Evolutionary conservation across 2,113 vertebrate genomes (phyloP), one percentile per base, ranked within the genome.

Genomic region (Forbesichthys papilliferus): DNA sequence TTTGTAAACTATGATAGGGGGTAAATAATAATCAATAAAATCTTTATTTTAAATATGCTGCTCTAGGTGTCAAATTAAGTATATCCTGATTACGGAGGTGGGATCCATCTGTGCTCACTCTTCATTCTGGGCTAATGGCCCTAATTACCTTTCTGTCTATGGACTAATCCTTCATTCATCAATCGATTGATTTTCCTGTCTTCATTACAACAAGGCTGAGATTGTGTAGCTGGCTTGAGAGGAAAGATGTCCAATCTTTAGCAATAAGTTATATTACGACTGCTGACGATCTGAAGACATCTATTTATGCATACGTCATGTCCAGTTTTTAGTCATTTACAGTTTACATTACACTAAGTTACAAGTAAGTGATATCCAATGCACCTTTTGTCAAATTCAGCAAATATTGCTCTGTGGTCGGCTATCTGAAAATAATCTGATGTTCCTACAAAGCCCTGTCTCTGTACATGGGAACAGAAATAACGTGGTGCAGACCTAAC

Each of bases 151-250:
- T 86, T 87, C 81, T 84, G 88, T 87, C 88, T 73, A 78, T 88
- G 83, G 69, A 78, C 85, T 77, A 90, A 92, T 93, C 87, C 90
- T 88, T 89, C 88, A 90, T 90, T 84, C 87, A 86, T 90, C 89
- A 85, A 89, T 88, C 75, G 77, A 91, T 86, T 85, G 90, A 92
- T 91, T 91, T 90, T 74, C 71, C 85, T 87, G 83, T 90, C 84
- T 81, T 87, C 82, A 89, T 89, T 88, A 88, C 73, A 73, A 73
- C 75, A 18, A 34, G 74, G 72, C 73, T 81, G 71, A 86, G 64
- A 16, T 51, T 61, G 80, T 74, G 83, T 79, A 46, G 73, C 80
- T 74, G 71, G 80, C 65, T 74, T 77, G 61, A 78, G 58, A 70
- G 81, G 66, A 80, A 69, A 80, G 81, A 88, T 80, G 84, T 73